phyloP scores from a whole-genome alignment of 2,113 vertebrate genomes.

The Amia ocellicauda region DNA sequence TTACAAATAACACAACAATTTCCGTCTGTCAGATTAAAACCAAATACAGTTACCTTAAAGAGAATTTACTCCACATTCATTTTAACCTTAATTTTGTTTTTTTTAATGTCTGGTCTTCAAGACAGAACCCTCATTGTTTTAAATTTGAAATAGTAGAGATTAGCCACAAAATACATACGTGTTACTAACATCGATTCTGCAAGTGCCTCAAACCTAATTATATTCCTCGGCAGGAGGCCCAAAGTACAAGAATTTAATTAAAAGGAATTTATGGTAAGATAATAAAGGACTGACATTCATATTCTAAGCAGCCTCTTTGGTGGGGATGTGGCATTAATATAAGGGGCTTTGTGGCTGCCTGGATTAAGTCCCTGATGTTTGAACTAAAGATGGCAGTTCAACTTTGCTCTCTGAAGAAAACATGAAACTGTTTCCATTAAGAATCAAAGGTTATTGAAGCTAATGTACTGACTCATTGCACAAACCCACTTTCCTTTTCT shows the following conservation, averaged over 20 bases:
- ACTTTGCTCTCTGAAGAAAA: neutral
- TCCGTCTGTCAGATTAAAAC: conserved; percentile 30
- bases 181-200: conserved; percentile 6
- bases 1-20: neutral
- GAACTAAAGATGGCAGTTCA: conserved; percentile 1
- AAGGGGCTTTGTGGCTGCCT: conserved; percentile 2
- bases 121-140: neutral
- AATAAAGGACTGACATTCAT: neutral
- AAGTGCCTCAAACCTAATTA: conserved; percentile 17
- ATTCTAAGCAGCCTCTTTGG: neutral
- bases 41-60: conserved; percentile 30
- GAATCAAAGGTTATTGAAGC: neutral
- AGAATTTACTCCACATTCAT: conserved; percentile 29
- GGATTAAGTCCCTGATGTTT: conserved; percentile 1
- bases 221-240: conserved; percentile 10
- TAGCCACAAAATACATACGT: neutral
- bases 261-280: conserved; percentile 14
- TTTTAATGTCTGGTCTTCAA: neutral
- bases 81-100: conserved; percentile 36
- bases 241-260: conserved; percentile 15
- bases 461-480: neutral
- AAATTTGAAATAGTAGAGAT: neutral
- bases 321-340: conserved; percentile 2
- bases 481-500: too few relatives aligned
- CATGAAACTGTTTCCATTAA: neutral